Percentiles rank a stretch among this genome's conserved stretches.
Evolutionary conservation across 1,140 invertebrate species (phyloP).

Genomic region (Psilanteris sp.): DNA sequence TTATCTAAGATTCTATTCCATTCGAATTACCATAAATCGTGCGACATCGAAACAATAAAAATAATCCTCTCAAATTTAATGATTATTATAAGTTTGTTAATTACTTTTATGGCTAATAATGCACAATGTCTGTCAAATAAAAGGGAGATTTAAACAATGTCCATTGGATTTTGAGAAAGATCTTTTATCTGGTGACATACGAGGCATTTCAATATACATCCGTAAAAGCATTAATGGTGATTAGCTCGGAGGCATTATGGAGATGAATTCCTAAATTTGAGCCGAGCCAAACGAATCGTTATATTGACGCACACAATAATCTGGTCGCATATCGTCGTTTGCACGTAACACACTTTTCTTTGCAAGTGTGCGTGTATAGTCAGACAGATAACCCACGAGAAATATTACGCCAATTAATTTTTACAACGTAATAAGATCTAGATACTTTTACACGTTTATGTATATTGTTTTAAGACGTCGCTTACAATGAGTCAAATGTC

Average conservation of each 20-base stretch:
- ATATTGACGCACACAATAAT: constrained; percentile 53
- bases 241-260: constrained; percentile 61
- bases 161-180: constrained; percentile 49
- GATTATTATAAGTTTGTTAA: constrained; percentile 65
- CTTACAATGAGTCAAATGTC: constrained; percentile 30
- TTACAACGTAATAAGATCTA: constrained; percentile 63
- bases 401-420: constrained; percentile 59
- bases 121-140: constrained; percentile 51
- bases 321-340: constrained; percentile 50
- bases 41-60: constrained; percentile 41
- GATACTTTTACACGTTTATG: constrained; percentile 44
- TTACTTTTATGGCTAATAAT: constrained; percentile 58
- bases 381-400: constrained; percentile 53
- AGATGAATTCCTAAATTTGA: constrained; percentile 65
- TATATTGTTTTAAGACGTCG: constrained; percentile 23
- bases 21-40: constrained; percentile 37
- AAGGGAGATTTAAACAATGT: constrained; percentile 55
- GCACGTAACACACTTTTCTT: constrained; percentile 51
- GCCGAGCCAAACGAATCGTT: constrained; percentile 54
- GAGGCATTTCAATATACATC: constrained; percentile 64
- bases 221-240: constrained; percentile 64
- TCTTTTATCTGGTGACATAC: constrained; percentile 61
- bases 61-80: constrained; percentile 35
- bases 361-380: constrained; percentile 1
- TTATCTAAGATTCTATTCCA: constrained; percentile 33